These are phyloP conservation scores for Syndactyla subalaris DNA, from an alignment of 2,797 vertebrate species.

Conservation along the genomic window DNA sequence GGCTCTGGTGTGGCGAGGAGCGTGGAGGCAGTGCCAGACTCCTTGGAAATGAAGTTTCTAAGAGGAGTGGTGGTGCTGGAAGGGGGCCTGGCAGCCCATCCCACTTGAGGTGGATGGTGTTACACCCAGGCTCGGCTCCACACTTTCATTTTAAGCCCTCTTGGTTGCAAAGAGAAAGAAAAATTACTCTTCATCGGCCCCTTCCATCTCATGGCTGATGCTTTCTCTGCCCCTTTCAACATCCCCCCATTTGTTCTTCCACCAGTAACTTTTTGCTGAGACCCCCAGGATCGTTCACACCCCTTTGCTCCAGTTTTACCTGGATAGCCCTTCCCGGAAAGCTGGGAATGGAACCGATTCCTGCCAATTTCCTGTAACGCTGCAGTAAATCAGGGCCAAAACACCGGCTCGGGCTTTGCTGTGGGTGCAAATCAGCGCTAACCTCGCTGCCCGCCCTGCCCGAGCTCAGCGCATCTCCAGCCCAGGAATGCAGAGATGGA, in stretches of 20 bases:
- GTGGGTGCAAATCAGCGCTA: fast-evolving
- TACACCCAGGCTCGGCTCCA: background rate
- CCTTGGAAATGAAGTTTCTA: background rate
- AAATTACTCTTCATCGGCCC: fast-evolving
- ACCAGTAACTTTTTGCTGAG: background rate
- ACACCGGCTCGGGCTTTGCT: fast-evolving
- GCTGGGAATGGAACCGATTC: background rate
- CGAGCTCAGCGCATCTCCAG: background rate
- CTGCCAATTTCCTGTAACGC: background rate
- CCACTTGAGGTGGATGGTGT: background rate
- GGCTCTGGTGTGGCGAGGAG: background rate
- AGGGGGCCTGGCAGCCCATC: background rate
- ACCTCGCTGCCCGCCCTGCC: fast-evolving
- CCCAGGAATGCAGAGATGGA: background rate
- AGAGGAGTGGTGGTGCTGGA: background rate
- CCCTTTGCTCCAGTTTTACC: fast-evolving
- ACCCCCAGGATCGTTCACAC: fast-evolving
- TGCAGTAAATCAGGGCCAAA: background rate
- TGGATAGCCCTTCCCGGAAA: background rate
- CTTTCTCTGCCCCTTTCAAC: background rate
- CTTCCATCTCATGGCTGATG: background rate
- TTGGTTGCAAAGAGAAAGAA: background rate
- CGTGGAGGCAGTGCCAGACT: background rate
- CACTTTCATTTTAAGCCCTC: background rate
- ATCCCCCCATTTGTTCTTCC: background rate